Conservation (phyloP, 2,113 vertebrate species). For the Saccopteryx bilineata region DNA sequence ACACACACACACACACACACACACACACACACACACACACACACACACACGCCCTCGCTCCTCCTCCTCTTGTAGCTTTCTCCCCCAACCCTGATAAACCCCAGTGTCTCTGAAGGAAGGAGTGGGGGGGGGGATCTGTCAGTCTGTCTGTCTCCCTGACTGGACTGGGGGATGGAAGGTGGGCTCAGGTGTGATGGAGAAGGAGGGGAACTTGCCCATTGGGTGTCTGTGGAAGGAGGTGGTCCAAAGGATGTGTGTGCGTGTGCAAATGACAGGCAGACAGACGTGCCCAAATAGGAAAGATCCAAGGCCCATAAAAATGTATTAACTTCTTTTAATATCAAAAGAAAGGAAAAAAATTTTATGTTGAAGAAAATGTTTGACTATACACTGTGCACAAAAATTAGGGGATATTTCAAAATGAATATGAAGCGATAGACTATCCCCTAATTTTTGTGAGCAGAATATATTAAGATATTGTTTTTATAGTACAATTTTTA, state of each 20-base stretch:
- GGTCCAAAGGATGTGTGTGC: not conserved
- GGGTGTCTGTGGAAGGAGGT: constrained; percentile 54
- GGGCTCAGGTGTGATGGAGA: not conserved
- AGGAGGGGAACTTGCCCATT: constrained; percentile 53
- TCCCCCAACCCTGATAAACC: not conserved
- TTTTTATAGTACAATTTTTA: not conserved
- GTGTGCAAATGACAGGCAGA: constrained; percentile 8
- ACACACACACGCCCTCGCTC: not conserved
- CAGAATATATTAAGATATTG: not conserved
- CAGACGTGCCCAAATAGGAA: not conserved
- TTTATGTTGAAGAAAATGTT: constrained; percentile 15
- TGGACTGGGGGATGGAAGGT: not conserved
- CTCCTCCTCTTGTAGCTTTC: not conserved
- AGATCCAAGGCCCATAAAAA: not conserved
- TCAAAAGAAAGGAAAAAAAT: not conserved
- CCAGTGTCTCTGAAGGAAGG: not conserved
- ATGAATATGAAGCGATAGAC: too few relatives aligned
- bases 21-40: constrained; percentile 62
- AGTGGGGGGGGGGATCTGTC: not conserved
- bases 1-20: constrained; percentile 58
- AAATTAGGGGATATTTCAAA: too few relatives aligned
- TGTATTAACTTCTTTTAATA: constrained; percentile 27
- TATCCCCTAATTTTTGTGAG: too few relatives aligned
- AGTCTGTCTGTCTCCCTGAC: constrained; percentile 28
- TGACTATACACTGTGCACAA: not conserved